Evolutionary conservation across 2,888 invertebrate species (phyloP), one percentile per base, ranked within the genome.

Genomic region (Ariolimax columbianus): DNA sequence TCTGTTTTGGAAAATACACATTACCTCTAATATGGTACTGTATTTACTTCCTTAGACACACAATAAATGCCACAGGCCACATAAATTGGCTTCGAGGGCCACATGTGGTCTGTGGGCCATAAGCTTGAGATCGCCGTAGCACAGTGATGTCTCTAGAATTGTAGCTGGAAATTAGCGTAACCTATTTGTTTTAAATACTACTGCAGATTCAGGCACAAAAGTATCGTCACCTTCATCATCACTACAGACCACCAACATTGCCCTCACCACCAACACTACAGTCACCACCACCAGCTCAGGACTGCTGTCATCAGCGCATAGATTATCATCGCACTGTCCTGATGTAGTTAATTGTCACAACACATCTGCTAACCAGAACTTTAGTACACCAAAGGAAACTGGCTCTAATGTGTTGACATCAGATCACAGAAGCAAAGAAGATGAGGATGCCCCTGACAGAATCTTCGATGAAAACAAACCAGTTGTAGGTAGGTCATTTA

Each of bases 331-430:
- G 19, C 84, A 83, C 78, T 85, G 85, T 68, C 87, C 87, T 33
- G 88, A 87, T 73, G 88, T 87, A 33, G 86, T 85, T 26, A 86
- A 88, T 77, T 87, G 88, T 43, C 88, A 86, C 36, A 89, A 88
- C 85, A 87, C 88, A 40, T 86, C 88, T 1, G 84, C 78, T 59
- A 88, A 30, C 26, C 59, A 36, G 51, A 70, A n/a, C 23, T 30
- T 77, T 2, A n/a, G 30, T 38, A 68, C 70, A 17, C 6, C 77
- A n/a, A 80, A 30, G 84, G 85, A 19, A 83, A 80, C 38, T 7
- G 80, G 19, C 47, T 77, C 73, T 77, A 86, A 66, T 72, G 79
- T 38, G 77, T 63, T 7, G 73, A 73, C n/a, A 77, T 80, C 40
- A 77, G 81, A 59, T 87, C 79, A 84, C 26, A 66, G 51, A 59